Percentiles rank a stretch among this genome's conserved stretches.
phyloP scores from a whole-genome alignment of 2,797 vertebrate genomes.

The Myotis planiceps region DNA sequence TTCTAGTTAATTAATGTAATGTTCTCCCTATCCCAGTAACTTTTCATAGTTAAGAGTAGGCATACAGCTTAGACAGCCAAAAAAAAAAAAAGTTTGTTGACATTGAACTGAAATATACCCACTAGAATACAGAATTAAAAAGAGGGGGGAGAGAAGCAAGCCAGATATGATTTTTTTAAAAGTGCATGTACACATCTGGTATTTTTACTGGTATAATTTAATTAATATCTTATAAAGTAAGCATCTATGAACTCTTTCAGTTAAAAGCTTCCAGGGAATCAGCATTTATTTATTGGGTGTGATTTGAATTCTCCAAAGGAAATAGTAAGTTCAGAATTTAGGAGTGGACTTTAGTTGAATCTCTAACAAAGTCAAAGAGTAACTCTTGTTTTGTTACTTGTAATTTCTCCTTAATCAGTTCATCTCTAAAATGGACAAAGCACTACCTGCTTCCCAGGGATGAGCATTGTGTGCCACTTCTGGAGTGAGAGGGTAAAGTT shows the following conservation, averaged over 20 bases:
- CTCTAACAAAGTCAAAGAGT: neutral
- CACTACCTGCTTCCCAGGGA: neutral
- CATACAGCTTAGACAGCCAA: neutral
- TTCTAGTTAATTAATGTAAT: neutral
- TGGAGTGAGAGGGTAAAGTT: neutral
- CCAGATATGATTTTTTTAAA: neutral
- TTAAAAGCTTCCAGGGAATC: neutral
- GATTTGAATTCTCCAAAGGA: constrained; percentile 7
- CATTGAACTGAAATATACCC: neutral
- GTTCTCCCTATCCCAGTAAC: neutral
- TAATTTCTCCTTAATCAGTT: neutral
- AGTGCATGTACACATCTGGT: neutral
- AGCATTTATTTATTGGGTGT: neutral
- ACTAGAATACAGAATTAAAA: neutral
- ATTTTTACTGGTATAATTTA: neutral
- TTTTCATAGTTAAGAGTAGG: neutral
- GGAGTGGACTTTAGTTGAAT: neutral
- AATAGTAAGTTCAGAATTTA: neutral
- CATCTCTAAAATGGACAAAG: neutral
- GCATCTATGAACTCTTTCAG: neutral
- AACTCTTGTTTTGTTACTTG: neutral
- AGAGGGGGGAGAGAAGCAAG: neutral
- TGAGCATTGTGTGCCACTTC: neutral
- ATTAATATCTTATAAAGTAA: constrained; percentile 11
- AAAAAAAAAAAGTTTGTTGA: neutral